These are phyloP conservation scores for Heliconius hewitsoni DNA, from an alignment of 1,140 invertebrate genomes.

Conservation along the genomic window DNA sequence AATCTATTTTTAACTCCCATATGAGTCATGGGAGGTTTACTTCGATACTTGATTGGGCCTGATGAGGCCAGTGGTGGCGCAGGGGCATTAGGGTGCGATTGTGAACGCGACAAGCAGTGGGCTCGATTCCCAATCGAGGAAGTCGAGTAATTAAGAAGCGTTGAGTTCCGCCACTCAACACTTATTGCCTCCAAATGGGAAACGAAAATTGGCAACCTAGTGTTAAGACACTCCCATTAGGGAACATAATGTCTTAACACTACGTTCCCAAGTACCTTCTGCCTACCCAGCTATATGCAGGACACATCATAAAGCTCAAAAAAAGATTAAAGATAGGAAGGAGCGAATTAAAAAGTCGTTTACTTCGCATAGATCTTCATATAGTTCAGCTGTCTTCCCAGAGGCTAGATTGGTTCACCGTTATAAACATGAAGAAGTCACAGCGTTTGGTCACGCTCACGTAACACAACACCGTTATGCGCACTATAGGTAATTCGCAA, in stretches of 20 bases:
- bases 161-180: too few relatives aligned
- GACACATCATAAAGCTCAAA: too few relatives aligned
- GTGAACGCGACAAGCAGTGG: too few relatives aligned
- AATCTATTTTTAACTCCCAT: constrained; percentile 72
- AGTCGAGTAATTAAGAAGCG: too few relatives aligned
- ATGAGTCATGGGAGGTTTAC: constrained; percentile 53
- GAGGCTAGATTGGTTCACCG: constrained; percentile 51
- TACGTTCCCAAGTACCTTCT: too few relatives aligned
- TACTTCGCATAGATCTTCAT: constrained; percentile 44
- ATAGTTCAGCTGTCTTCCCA: constrained; percentile 41
- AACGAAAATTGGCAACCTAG: too few relatives aligned
- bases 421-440: constrained; percentile 57
- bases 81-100: too few relatives aligned
- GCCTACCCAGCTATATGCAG: too few relatives aligned
- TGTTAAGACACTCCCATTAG: too few relatives aligned
- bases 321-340: not conserved
- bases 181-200: too few relatives aligned
- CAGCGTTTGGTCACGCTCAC: constrained; percentile 52
- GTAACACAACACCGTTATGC: constrained; percentile 56
- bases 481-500: constrained; percentile 54
- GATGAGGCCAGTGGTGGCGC: not conserved
- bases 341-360: constrained; percentile 49
- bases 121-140: too few relatives aligned
- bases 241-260: too few relatives aligned
- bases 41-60: not conserved